phyloP scores from a whole-genome alignment of 2,113 vertebrate genomes.

The Antechinus stuartii region DNA sequence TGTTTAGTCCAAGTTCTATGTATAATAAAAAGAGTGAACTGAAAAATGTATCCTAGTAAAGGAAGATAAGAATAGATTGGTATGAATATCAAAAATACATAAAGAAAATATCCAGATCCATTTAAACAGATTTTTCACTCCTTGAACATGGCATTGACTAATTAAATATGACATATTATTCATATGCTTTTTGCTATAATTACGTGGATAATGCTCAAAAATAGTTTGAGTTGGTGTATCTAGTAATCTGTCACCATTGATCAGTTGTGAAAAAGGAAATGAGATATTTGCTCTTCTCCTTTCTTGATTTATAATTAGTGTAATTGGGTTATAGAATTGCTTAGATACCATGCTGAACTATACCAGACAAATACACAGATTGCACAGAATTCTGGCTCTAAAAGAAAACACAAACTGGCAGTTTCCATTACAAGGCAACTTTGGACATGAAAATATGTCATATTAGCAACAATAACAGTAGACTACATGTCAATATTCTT shows the following conservation, averaged over 20 bases:
- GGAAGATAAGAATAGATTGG: not conserved
- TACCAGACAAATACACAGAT: not conserved
- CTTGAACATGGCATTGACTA: conserved; percentile 34
- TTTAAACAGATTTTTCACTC: conserved; percentile 23
- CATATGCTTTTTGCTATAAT: not conserved
- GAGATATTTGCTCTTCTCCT: not conserved
- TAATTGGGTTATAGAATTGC: not conserved
- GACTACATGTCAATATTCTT: not conserved
- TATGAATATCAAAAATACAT: not conserved
- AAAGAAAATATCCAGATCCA: not conserved
- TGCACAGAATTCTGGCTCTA: conserved; percentile 2
- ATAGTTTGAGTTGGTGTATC: conserved; percentile 13
- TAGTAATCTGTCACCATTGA: conserved; percentile 2
- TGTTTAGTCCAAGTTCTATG: not conserved
- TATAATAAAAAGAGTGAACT: not conserved
- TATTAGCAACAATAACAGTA: not conserved
- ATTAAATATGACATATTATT: conserved; percentile 46
- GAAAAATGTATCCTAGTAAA: not conserved
- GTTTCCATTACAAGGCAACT: not conserved
- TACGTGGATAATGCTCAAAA: conserved; percentile 11
- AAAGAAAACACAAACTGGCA: not conserved
- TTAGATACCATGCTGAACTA: not conserved
- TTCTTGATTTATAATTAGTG: not conserved
- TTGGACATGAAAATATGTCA: not conserved
- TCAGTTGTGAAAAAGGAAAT: conserved; percentile 6